These are phyloP conservation scores for Eidolon helvum DNA, from an alignment of 2,113 vertebrate genomes.

Conservation along the genomic window DNA sequence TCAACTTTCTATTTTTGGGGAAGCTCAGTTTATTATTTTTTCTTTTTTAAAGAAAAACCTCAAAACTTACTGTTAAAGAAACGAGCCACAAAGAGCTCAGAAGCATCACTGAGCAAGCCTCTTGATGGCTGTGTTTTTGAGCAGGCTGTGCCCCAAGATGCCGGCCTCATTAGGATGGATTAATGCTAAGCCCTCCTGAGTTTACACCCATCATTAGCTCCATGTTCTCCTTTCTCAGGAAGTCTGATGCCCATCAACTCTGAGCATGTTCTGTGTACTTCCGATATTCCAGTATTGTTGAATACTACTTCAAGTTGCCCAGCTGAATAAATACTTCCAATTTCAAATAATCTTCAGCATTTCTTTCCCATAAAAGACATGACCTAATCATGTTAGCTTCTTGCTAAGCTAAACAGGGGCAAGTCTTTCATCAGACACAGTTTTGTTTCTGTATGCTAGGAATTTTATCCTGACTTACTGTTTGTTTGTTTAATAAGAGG, in stretches of 20 bases:
- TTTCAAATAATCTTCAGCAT: not conserved
- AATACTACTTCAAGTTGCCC: not conserved
- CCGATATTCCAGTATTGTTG: not conserved
- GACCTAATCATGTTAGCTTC: not conserved
- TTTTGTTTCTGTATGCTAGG: conserved; percentile 26
- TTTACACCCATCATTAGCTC: not conserved
- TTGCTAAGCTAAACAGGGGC: not conserved
- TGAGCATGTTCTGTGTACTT: not conserved
- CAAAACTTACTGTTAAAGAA: not conserved
- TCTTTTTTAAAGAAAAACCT: not conserved
- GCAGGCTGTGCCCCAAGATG: not conserved
- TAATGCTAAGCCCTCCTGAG: not conserved
- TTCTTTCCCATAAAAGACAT: conserved; percentile 10
- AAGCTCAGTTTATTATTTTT: not conserved
- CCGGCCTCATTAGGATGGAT: not conserved
- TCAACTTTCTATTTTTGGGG: not conserved
- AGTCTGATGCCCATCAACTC: not conserved
- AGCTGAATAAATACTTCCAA: conserved; percentile 26
- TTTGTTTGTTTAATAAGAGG: conserved; percentile 31
- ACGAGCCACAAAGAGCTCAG: not conserved
- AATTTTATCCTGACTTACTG: conserved; percentile 25
- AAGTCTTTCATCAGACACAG: not conserved
- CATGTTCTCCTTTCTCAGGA: not conserved
- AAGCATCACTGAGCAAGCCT: not conserved
- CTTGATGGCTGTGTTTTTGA: not conserved